These are phyloP conservation scores for Cladorhizidae sp. DNA, from an alignment of 37 sponge, comb jelly and placozoan genomes.

Conservation along the genomic window DNA sequence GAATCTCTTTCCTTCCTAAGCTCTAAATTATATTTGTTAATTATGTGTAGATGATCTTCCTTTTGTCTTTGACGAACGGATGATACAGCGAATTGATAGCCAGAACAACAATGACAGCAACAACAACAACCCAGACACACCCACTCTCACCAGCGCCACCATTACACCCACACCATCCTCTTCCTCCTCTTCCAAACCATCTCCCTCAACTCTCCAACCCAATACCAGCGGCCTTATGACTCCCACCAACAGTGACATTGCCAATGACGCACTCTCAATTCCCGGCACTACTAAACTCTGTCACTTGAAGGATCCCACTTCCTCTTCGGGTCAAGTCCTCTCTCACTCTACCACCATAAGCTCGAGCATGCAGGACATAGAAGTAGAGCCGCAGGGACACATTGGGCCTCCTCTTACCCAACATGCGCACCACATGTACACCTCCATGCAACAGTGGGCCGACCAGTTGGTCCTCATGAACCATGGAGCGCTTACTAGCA, in stretches of 20 bases:
- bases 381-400: neutral
- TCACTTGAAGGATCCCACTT: neutral
- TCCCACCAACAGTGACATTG: neutral
- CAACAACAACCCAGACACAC: neutral
- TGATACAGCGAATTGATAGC: conserved; percentile 53
- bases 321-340: neutral
- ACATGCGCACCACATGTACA: too few species aligned
- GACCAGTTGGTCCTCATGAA: too few species aligned
- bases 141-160: neutral
- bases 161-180: neutral
- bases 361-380: neutral
- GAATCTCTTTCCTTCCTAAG: too few species aligned
- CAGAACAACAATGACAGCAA: neutral
- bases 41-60: conserved; percentile 1
- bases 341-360: neutral
- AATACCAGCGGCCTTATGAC: neutral
- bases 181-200: too few species aligned
- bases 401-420: too few species aligned
- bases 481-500: too few species aligned
- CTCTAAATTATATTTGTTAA: too few species aligned
- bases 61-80: conserved; percentile 41
- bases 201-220: too few species aligned
- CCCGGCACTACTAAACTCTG: neutral
- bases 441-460: too few species aligned
- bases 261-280: neutral